Evolutionary conservation across 2,888 invertebrate species (phyloP).

Genomic region (Brachynemurus nebulosus): DNA sequence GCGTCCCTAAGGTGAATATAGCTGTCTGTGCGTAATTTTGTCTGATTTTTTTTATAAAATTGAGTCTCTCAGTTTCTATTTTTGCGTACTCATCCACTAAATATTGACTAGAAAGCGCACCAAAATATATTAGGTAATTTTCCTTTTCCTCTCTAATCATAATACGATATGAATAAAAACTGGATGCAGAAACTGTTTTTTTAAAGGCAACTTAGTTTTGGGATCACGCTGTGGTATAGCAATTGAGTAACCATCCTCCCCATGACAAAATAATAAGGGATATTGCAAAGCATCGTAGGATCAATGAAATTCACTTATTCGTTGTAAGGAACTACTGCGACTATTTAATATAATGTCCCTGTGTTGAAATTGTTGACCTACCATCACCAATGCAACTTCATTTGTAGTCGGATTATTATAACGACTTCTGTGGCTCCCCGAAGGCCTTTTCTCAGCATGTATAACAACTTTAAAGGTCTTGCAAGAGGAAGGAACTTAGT

Average conservation of each 20-base stretch:
- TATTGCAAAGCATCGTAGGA: conserved; percentile 23
- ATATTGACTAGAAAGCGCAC: conserved; percentile 20
- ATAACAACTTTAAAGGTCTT: neutral
- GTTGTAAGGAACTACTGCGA: neutral
- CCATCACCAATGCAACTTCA: neutral
- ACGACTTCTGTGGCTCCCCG: neutral
- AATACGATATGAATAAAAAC: too few species aligned
- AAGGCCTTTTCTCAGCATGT: neutral
- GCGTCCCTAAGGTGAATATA: conserved; percentile 1
- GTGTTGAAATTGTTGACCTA: neutral
- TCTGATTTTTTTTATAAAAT: conserved; percentile 11
- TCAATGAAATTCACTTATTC: conserved; percentile 15
- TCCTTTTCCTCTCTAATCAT: conserved; percentile 12
- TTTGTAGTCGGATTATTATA: neutral
- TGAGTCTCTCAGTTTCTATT: conserved; percentile 6
- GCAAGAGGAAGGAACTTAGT: neutral
- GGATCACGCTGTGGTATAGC: conserved; percentile 12
- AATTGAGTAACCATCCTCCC: conserved; percentile 17
- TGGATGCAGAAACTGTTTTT: conserved; percentile 13
- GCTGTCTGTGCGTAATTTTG: conserved; percentile 11
- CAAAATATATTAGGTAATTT: conserved; percentile 12
- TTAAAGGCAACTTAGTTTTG: conserved; percentile 8
- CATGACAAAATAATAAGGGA: conserved; percentile 21
- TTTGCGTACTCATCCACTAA: conserved; percentile 22
- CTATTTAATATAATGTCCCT: conserved; percentile 2